These are phyloP conservation scores for Archivesica marissinica DNA, from an alignment of 1,140 invertebrate species.

Conservation along the genomic window DNA sequence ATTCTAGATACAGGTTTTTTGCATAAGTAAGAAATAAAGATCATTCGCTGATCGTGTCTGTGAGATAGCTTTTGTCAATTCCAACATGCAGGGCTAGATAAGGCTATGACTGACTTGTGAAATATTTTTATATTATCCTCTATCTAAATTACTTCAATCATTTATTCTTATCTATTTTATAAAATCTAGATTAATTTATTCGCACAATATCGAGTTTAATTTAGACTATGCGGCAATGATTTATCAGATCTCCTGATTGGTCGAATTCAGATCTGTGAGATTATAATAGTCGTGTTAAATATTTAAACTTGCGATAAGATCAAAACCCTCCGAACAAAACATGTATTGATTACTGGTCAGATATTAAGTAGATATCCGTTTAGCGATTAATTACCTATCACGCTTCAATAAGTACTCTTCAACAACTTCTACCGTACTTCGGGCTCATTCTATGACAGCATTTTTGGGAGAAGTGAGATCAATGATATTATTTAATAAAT, in stretches of 20 bases:
- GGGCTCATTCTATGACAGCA: too few species aligned
- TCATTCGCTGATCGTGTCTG: neutral
- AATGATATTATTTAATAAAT: too few species aligned
- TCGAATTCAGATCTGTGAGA: slow-evolving; percentile 17
- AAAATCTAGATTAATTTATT: slow-evolving; percentile 62
- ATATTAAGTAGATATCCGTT: neutral
- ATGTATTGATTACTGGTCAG: slow-evolving; percentile 15
- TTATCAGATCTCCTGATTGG: slow-evolving; percentile 22
- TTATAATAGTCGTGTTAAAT: slow-evolving; percentile 37
- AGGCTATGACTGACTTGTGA: slow-evolving; percentile 34
- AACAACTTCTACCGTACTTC: too few species aligned
- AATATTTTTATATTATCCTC: slow-evolving; percentile 39
- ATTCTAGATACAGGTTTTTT: slow-evolving; percentile 18
- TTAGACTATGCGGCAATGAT: slow-evolving; percentile 39
- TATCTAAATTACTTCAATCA: slow-evolving; percentile 42
- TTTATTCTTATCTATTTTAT: slow-evolving; percentile 49
- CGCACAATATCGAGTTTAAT: slow-evolving; percentile 61
- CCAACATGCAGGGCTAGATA: slow-evolving; percentile 8
- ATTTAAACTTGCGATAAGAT: slow-evolving; percentile 44
- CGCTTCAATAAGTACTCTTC: neutral
- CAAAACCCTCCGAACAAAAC: slow-evolving; percentile 6
- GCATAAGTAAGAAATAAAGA: slow-evolving; percentile 21
- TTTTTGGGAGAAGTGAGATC: too few species aligned
- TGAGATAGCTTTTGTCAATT: slow-evolving; percentile 20
- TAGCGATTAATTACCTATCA: neutral